These are phyloP conservation scores for Gasterosteus aculeatus DNA, from an alignment of 2,113 vertebrate species.

Conservation along the genomic window DNA sequence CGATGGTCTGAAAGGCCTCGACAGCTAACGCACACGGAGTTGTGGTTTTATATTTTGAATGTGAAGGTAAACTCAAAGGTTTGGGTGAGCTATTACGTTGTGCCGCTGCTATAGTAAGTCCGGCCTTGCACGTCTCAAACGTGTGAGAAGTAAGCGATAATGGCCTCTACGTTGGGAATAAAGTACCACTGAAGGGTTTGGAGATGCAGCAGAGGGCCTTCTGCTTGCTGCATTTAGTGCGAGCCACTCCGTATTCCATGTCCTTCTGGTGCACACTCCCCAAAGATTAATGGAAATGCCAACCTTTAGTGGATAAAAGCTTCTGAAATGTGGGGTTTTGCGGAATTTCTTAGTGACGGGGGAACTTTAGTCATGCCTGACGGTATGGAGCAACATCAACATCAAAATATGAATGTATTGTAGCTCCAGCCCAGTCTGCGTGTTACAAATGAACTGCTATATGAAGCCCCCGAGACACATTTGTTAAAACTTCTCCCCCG, in stretches of 20 bases:
- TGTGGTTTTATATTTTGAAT: not conserved
- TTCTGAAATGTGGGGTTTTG: not conserved
- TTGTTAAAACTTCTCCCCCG: not conserved
- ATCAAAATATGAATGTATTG: not conserved
- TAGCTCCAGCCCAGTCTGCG: not conserved
- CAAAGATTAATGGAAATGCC: not conserved
- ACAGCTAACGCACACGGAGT: not conserved
- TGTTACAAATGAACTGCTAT: not conserved
- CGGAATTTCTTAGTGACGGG: not conserved
- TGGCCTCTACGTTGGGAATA: slow-evolving; percentile 4
- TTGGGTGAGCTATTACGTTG: not conserved
- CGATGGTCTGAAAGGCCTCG: not conserved
- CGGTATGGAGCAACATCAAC: not conserved
- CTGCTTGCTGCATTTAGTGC: not conserved
- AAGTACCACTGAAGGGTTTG: not conserved
- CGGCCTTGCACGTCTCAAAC: not conserved
- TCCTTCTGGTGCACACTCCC: not conserved
- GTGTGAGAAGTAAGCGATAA: not conserved
- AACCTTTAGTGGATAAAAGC: not conserved
- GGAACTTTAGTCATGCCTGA: not conserved
- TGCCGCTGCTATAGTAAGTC: not conserved
- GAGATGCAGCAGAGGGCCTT: not conserved
- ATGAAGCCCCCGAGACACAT: not conserved
- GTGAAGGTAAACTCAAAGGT: slow-evolving; percentile 6
- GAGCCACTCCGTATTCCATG: not conserved